Conservation (phyloP, 2,113 vertebrate genomes). For the Myiopsitta monachus region DNA sequence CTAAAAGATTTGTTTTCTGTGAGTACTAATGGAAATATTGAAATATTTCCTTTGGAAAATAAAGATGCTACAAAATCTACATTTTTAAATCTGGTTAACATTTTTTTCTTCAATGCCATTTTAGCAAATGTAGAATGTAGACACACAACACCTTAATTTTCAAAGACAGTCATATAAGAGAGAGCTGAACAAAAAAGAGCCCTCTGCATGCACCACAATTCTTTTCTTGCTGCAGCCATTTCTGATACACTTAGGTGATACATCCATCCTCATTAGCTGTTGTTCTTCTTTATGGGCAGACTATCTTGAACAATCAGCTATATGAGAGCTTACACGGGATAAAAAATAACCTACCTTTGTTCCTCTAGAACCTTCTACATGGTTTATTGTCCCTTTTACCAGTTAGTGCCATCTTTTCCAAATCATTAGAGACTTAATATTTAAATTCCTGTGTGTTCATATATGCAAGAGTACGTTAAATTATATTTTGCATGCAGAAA, state of each 20-base stretch:
- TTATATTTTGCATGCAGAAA: background rate
- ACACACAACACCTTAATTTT: constrained; percentile 22
- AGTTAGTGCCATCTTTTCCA: constrained; percentile 30
- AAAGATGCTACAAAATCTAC: background rate
- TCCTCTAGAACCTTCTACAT: background rate
- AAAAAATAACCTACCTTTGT: constrained; percentile 41
- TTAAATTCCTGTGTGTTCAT: constrained; percentile 18
- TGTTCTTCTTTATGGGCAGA: constrained; percentile 60
- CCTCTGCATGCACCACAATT: constrained; percentile 63
- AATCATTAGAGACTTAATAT: background rate
- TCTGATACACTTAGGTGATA: constrained; percentile 64
- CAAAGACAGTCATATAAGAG: background rate
- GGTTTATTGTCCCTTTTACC: background rate
- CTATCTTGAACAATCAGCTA: constrained; percentile 45
- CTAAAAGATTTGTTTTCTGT: background rate
- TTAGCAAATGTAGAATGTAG: constrained; percentile 28
- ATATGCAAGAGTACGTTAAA: background rate
- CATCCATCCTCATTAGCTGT: constrained; percentile 73
- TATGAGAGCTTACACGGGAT: background rate
- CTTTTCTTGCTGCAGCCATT: constrained; percentile 40
- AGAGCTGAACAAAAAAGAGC: constrained; percentile 36
- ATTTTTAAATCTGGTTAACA: constrained; percentile 14
- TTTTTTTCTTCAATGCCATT: constrained; percentile 45
- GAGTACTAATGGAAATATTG: background rate
- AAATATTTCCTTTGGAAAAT: constrained; percentile 53